These are phyloP conservation scores for Mactromeris polynyma DNA, from an alignment of 2,888 invertebrate genomes.

Conservation along the genomic window DNA sequence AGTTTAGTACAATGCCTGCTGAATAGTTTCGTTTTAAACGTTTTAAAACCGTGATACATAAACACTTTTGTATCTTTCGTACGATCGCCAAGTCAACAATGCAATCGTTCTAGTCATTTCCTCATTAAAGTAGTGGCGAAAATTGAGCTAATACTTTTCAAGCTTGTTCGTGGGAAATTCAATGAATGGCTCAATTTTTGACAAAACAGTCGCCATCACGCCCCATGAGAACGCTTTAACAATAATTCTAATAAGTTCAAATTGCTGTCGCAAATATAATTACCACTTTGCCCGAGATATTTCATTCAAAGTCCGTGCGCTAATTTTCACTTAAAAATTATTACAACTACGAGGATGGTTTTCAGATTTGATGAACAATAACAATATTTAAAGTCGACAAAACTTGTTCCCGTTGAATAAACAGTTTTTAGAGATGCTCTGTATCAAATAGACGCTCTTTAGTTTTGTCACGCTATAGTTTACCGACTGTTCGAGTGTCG, in stretches of 20 bases:
- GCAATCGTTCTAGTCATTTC: conserved; percentile 7
- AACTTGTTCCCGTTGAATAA: conserved; percentile 7
- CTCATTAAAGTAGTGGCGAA: conserved; percentile 4
- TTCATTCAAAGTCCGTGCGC: conserved; percentile 9
- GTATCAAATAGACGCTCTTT: conserved; percentile 12
- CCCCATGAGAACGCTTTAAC: conserved; percentile 16
- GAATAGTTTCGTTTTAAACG: too few species aligned
- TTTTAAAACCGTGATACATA: background rate
- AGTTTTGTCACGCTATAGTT: background rate
- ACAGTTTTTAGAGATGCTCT: conserved; percentile 12
- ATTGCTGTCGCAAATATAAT: conserved; percentile 31
- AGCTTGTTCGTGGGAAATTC: background rate
- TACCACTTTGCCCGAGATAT: conserved; percentile 25
- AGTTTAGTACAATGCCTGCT: too few species aligned
- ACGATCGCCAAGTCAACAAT: background rate
- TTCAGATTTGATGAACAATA: conserved; percentile 19
- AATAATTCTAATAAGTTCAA: conserved; percentile 35
- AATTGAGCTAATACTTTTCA: conserved; percentile 16
- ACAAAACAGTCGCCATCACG: conserved; percentile 21
- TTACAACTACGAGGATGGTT: conserved; percentile 18
- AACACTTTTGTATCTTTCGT: background rate
- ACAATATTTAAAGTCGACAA: background rate
- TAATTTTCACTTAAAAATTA: conserved; percentile 46
- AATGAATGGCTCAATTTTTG: conserved; percentile 18
- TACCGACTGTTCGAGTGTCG: background rate